phyloP scores from a whole-genome alignment of 2,113 vertebrate species.

The Dermatemys mawii region DNA sequence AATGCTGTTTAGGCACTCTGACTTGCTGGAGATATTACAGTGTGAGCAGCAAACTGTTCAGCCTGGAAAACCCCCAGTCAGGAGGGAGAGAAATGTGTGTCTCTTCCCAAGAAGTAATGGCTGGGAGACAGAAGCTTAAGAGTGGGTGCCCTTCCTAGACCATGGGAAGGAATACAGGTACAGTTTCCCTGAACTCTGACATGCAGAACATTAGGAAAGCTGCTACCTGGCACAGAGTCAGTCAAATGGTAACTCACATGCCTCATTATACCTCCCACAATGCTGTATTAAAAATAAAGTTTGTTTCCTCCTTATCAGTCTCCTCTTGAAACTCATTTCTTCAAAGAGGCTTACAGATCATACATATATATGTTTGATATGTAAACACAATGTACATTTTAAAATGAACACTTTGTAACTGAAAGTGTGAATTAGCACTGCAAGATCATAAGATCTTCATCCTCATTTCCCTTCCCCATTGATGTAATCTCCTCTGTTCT shows the following conservation, averaged over 20 bases:
- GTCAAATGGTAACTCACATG: background rate
- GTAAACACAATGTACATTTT: slow-evolving; percentile 44
- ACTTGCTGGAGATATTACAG: no score
- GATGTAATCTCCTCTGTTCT: slow-evolving; percentile 11
- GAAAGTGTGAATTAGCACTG: slow-evolving; percentile 37
- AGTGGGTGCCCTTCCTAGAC: no score
- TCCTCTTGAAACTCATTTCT: slow-evolving; percentile 23
- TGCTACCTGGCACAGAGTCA: background rate
- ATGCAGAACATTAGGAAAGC: background rate
- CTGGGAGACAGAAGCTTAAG: no score
- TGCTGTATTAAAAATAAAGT: background rate
- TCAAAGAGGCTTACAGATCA: slow-evolving; percentile 27
- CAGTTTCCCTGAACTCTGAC: no score
- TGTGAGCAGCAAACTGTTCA: no score
- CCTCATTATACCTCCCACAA: background rate
- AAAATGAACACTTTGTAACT: slow-evolving; percentile 52
- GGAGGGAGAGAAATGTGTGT: no score
- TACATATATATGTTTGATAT: slow-evolving; percentile 37
- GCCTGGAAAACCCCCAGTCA: no score
- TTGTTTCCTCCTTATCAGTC: slow-evolving; percentile 9
- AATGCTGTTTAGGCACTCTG: no score
- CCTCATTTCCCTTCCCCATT: background rate
- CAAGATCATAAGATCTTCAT: background rate
- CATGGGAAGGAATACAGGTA: no score
- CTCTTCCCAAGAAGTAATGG: no score